A percentile compares a stretch with the other conserved stretches of the same genome.
These are phyloP conservation scores for Psittacula cyanocephala DNA, from an alignment of 2,113 vertebrate genomes.

Conservation along the genomic window DNA sequence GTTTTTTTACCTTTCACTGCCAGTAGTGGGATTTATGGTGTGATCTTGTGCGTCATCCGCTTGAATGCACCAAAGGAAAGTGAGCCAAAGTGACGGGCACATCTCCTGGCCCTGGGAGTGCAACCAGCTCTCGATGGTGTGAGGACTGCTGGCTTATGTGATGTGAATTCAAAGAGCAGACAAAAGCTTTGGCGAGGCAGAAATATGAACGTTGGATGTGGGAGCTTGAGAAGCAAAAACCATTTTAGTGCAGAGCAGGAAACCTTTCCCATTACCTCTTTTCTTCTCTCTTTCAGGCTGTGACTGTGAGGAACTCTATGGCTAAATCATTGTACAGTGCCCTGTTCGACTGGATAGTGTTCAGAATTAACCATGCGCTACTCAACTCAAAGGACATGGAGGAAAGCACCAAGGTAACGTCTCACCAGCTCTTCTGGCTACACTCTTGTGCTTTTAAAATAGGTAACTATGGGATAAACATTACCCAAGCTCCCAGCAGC, in stretches of 20 bases:
- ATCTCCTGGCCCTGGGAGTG: background rate
- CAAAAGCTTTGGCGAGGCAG: background rate
- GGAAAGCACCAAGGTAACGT: conserved; percentile 86
- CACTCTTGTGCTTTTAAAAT: background rate
- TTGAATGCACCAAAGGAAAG: background rate
- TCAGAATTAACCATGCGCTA: conserved; percentile 97
- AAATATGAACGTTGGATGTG: accelerated
- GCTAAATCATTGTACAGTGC: conserved; percentile 95
- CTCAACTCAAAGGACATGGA: conserved; percentile 92
- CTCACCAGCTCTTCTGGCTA: background rate
- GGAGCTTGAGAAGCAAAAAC: background rate
- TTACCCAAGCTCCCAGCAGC: background rate
- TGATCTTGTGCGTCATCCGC: background rate
- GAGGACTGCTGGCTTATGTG: accelerated
- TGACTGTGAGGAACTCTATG: conserved; percentile 96
- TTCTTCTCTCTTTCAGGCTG: conserved; percentile 77
- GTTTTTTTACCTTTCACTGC: accelerated
- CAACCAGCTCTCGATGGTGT: accelerated
- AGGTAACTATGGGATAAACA: background rate
- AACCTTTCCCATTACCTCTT: background rate
- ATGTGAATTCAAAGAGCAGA: background rate
- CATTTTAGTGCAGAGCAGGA: background rate
- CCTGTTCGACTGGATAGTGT: conserved; percentile 99
- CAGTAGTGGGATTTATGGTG: background rate
- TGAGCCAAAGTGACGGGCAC: background rate